These are phyloP conservation scores for Ochropacha duplaris DNA, from an alignment of 2,888 invertebrate genomes.

Conservation along the genomic window DNA sequence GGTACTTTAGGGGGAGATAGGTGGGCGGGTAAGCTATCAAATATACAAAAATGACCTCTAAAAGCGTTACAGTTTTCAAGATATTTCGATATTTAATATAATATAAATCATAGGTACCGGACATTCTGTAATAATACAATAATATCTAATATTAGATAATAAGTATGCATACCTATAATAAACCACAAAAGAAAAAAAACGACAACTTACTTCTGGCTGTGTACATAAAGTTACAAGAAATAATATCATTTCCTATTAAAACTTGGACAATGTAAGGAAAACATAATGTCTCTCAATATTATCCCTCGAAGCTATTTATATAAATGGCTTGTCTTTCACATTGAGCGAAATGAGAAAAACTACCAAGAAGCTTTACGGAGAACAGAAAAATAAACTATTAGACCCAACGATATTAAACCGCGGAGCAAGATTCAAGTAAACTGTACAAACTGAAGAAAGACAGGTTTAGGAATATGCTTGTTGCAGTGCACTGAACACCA, in stretches of 20 bases:
- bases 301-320: neutral
- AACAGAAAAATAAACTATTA: neutral
- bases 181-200: neutral
- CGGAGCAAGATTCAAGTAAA: neutral
- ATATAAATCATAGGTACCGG: too few species aligned
- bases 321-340: conserved; percentile 1
- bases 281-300: neutral
- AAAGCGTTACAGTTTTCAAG: too few species aligned
- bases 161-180: too few species aligned
- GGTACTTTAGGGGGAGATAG: too few species aligned
- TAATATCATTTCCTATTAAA: neutral
- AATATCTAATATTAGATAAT: too few species aligned
- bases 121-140: too few species aligned
- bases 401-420: too few species aligned
- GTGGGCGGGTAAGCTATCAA: too few species aligned
- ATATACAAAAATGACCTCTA: too few species aligned
- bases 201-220: neutral
- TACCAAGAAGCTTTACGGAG: neutral
- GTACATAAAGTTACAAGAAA: neutral
- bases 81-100: too few species aligned
- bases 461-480: neutral
- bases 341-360: neutral
- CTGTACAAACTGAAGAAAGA: neutral
- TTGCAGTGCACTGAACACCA: neutral
- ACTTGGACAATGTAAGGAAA: neutral